Evolutionary conservation across 1,140 invertebrate genomes (phyloP).

Genomic region (Papilio glaucus): DNA sequence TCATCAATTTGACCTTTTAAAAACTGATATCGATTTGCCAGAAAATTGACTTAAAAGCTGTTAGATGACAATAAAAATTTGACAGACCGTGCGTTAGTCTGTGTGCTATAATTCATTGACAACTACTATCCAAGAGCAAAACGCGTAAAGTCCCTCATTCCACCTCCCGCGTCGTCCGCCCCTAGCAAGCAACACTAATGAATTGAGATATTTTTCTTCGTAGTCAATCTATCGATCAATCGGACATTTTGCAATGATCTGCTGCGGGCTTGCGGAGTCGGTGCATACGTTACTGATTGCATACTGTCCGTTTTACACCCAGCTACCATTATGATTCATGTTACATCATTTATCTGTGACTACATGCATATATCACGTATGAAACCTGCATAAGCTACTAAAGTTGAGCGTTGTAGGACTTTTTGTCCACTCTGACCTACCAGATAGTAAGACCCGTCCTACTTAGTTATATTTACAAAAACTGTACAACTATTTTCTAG

Average conservation of each 20-base stretch:
- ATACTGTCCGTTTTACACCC: neutral
- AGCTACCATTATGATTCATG: neutral
- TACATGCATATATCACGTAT: neutral
- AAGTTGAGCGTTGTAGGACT: too few relatives aligned
- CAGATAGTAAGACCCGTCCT: too few relatives aligned
- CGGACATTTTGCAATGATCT: constrained; percentile 39
- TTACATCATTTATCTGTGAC: neutral
- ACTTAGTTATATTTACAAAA: too few relatives aligned
- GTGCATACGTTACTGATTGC: constrained; percentile 8
- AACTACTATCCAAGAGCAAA: neutral
- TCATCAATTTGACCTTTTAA: too few relatives aligned
- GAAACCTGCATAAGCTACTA: too few relatives aligned
- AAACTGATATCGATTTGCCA: too few relatives aligned
- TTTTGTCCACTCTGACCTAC: too few relatives aligned
- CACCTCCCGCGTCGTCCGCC: neutral
- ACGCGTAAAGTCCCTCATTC: neutral
- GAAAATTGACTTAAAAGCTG: too few relatives aligned
- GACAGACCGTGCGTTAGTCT: too few relatives aligned
- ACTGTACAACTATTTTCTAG: too few relatives aligned
- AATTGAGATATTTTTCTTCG: constrained; percentile 55
- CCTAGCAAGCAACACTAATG: constrained; percentile 45
- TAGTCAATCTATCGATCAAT: constrained; percentile 48
- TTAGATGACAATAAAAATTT: too few relatives aligned
- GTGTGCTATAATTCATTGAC: neutral
- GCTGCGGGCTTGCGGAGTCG: neutral